Percentiles rank a stretch among this genome's conserved stretches.
These are phyloP conservation scores for Carlito syrichta DNA, from an alignment of 2,113 vertebrate species.

Conservation along the genomic window DNA sequence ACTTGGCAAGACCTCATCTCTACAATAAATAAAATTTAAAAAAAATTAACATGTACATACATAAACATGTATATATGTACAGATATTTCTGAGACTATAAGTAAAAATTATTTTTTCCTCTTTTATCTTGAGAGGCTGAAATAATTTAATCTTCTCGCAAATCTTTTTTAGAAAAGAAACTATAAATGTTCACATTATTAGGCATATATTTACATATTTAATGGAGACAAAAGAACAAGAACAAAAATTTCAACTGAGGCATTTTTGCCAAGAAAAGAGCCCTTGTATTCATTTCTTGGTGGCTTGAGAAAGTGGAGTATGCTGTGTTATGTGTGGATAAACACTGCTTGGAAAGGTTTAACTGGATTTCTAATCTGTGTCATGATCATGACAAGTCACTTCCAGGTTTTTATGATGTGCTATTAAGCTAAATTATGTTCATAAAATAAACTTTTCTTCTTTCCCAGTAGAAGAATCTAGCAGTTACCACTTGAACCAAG, in stretches of 20 bases:
- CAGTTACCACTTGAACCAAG: background rate
- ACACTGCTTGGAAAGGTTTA: background rate
- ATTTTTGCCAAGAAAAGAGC: background rate
- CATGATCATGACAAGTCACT: background rate
- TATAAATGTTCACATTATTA: conserved; percentile 22
- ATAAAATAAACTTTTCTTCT: conserved; percentile 43
- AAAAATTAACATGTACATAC: background rate
- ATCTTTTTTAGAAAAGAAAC: background rate
- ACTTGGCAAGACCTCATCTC: too few relatives aligned
- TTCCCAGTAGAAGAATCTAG: background rate
- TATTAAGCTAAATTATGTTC: background rate
- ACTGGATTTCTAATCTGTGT: background rate
- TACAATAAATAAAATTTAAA: too few relatives aligned
- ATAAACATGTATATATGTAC: background rate
- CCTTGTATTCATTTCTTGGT: background rate
- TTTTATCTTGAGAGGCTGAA: background rate
- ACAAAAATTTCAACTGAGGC: background rate
- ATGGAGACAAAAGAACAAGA: background rate
- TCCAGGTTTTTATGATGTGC: background rate
- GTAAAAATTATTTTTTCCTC: background rate
- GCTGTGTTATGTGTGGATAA: background rate
- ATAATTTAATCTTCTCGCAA: conserved; percentile 23
- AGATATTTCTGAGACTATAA: background rate
- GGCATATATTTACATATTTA: background rate
- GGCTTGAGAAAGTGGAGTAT: background rate